Conservation (phyloP, 2,113 vertebrate genomes). For the Bagarius yarrelli region DNA sequence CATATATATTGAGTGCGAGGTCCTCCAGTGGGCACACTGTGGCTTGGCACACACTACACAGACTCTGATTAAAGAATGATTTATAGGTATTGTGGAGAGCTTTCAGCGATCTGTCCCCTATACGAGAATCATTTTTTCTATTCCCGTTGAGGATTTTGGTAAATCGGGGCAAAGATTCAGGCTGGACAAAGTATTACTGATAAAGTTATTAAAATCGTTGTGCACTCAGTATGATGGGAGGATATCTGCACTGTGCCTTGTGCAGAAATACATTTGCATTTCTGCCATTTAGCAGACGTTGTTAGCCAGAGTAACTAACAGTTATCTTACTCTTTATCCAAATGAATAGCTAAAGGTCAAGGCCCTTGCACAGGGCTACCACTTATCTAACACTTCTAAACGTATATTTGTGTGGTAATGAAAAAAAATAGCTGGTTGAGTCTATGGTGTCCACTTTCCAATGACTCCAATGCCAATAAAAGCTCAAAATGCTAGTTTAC, state of each 20-base stretch:
- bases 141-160: slow-evolving; percentile 65
- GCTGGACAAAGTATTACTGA: slow-evolving; percentile 67
- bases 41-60: slow-evolving; percentile 65
- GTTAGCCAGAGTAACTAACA: no score
- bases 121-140: slow-evolving; percentile 65
- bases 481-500: no score
- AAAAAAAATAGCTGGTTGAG: no score
- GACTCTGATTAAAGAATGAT: slow-evolving; percentile 85
- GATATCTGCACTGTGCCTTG: not conserved
- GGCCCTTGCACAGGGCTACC: no score
- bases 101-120: slow-evolving; percentile 74
- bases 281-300: no score
- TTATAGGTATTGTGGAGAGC: slow-evolving; percentile 69
- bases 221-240: slow-evolving; percentile 21
- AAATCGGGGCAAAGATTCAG: slow-evolving; percentile 72
- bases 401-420: no score
- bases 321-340: no score
- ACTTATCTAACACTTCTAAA: no score
- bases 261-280: not conserved
- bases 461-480: no score
- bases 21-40: slow-evolving; percentile 67
- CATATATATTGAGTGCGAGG: slow-evolving; percentile 62
- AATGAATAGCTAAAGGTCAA: no score
- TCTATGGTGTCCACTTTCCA: no score
- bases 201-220: slow-evolving; percentile 65